phyloP scores from a whole-genome alignment of 2,888 invertebrate species.

The Tenthredo mesomela region DNA sequence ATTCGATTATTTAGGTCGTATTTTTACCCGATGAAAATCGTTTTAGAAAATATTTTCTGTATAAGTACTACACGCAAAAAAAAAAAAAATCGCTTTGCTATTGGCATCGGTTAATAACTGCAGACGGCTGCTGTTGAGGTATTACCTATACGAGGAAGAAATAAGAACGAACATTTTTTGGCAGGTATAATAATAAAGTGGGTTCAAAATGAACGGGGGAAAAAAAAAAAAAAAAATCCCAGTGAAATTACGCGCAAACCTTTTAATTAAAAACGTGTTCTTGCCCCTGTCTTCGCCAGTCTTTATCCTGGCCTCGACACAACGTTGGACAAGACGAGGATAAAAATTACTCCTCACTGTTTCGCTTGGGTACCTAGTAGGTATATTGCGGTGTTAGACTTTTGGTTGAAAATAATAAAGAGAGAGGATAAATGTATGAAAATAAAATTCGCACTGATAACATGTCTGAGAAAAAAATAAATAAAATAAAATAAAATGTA shows the following conservation, averaged over 20 bases:
- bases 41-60: background rate
- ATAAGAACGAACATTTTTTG: background rate
- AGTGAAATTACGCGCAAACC: background rate
- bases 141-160: background rate
- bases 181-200: background rate
- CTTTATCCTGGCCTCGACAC: background rate
- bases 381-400: no score
- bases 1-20: background rate
- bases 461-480: no score
- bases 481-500: no score
- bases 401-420: no score
- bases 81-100: background rate
- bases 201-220: background rate
- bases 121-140: background rate
- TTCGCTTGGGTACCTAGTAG: background rate
- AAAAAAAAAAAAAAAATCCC: background rate
- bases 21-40: background rate
- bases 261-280: conserved; percentile 33
- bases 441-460: no score
- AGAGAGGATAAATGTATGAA: no score
- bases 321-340: background rate
- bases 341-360: background rate
- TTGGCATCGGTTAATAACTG: background rate
- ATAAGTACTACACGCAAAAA: background rate
- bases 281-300: background rate